These are phyloP conservation scores for Serinus canaria DNA, from an alignment of 2,113 vertebrate species.

Conservation along the genomic window DNA sequence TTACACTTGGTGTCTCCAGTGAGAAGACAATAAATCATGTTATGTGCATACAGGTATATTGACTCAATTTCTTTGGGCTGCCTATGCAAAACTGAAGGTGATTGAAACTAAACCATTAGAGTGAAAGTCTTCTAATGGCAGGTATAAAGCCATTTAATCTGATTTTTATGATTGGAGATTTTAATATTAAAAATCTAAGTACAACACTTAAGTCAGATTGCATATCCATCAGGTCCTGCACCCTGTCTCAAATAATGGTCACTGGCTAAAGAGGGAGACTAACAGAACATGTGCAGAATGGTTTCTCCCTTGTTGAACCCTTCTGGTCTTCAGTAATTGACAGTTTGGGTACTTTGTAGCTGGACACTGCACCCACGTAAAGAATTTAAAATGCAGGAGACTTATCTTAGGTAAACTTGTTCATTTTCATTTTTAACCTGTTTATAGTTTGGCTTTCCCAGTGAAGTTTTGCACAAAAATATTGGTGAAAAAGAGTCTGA, in stretches of 20 bases:
- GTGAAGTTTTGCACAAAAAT: accelerated
- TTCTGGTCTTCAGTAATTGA: neutral
- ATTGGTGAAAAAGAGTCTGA: neutral
- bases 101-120: neutral
- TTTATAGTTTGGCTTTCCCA: neutral
- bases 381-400: neutral
- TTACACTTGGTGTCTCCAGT: constrained; percentile 38
- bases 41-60: constrained; percentile 48
- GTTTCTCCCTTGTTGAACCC: neutral
- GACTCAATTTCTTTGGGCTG: constrained; percentile 38
- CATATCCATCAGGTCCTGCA: neutral
- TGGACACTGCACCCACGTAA: neutral
- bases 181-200: neutral
- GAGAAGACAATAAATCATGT: constrained; percentile 60
- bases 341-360: neutral
- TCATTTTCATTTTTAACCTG: neutral
- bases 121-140: neutral
- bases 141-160: neutral
- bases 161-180: neutral
- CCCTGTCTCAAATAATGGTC: neutral
- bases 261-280: neutral
- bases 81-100: constrained; percentile 36
- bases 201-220: neutral
- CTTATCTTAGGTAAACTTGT: neutral
- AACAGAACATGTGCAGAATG: neutral